Conservation (phyloP, 1,140 invertebrate species). For the Teleogryllus occipitalis region DNA sequence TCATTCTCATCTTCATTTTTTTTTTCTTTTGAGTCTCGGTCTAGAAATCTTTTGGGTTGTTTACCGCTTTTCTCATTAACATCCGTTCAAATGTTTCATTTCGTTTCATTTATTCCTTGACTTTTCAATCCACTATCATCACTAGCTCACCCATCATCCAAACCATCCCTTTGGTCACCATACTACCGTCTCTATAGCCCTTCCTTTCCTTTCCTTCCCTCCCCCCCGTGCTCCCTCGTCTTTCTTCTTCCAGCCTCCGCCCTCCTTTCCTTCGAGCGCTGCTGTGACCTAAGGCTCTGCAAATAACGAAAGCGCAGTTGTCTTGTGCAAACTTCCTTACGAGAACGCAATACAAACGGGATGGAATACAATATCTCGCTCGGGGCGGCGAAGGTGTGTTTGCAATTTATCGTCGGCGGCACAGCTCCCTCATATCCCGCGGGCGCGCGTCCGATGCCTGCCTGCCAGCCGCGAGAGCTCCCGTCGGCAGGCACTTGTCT, state of each 20-base stretch:
- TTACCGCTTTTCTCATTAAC: no score
- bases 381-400: neutral
- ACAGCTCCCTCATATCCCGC: no score
- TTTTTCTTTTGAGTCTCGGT: no score
- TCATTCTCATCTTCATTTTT: no score
- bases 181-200: neutral
- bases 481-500: no score
- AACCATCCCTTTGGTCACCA: neutral
- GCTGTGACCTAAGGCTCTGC: neutral
- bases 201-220: neutral
- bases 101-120: no score
- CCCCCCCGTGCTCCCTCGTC: neutral
- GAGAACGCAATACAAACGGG: neutral
- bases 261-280: neutral
- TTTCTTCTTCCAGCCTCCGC: neutral
- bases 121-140: no score
- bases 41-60: no score
- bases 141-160: no score
- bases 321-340: neutral
- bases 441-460: no score
- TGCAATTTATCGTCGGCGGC: neutral
- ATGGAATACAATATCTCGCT: constrained; percentile 1
- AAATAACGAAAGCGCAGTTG: constrained; percentile 4
- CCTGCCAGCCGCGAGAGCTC: no score
- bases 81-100: no score